Percentiles rank a stretch among this genome's conserved stretches.
phyloP scores from a whole-genome alignment of 2,888 invertebrate genomes.

The Ormia ochracea region DNA sequence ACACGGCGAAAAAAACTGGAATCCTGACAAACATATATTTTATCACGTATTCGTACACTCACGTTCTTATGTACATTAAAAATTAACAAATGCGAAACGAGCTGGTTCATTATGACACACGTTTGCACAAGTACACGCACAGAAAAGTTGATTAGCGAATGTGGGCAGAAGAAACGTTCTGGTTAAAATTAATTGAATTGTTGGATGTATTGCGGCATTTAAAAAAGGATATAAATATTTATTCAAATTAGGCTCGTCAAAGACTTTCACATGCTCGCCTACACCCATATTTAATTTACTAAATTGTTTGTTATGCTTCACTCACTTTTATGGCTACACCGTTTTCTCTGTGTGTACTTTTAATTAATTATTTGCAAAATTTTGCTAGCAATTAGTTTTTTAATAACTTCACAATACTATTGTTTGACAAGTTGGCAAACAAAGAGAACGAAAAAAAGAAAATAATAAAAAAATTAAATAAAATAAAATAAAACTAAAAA shows the following conservation, averaged over 20 bases:
- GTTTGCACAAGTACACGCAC: slow-evolving; percentile 14
- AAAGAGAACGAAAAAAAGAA: not conserved
- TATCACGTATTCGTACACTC: slow-evolving; percentile 15
- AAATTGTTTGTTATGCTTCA: too few species aligned
- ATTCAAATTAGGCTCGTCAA: not conserved
- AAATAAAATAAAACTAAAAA: not conserved
- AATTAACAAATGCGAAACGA: slow-evolving; percentile 7
- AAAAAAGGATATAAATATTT: not conserved
- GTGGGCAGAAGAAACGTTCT: too few species aligned
- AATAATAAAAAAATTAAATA: not conserved
- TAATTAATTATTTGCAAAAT: slow-evolving; percentile 22
- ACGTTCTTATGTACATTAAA: slow-evolving; percentile 7
- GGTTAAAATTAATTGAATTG: not conserved
- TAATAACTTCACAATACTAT: not conserved
- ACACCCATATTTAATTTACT: not conserved
- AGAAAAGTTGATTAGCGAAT: slow-evolving; percentile 1
- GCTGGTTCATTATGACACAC: slow-evolving; percentile 32
- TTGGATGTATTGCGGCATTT: too few species aligned
- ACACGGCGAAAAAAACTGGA: not conserved
- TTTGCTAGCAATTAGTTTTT: slow-evolving; percentile 1
- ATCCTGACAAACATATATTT: slow-evolving; percentile 18
- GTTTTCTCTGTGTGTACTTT: not conserved
- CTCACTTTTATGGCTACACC: not conserved
- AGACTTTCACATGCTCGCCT: not conserved
- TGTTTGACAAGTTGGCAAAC: slow-evolving; percentile 10